Base-by-base conservation (phyloP, 2,113 vertebrate genomes). In the Etheostoma cragini region DNA sequence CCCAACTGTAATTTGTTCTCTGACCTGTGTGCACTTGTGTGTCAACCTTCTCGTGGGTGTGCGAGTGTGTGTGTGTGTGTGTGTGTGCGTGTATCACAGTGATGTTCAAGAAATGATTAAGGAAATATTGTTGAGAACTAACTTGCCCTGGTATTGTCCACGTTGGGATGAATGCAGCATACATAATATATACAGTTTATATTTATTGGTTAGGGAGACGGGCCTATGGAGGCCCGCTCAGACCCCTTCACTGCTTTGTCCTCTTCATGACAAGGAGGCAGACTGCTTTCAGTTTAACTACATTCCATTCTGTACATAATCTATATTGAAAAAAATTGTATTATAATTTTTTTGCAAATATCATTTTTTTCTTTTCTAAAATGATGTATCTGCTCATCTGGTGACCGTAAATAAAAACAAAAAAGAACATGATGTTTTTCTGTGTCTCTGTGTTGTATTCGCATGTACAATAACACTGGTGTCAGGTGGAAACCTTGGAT, bases 381-480 rank as follows among this genome's bases (percentile, higher is more conserved):
- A 95, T 92, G 85, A 94, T 94, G 94, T 95, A 94, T 94, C 94
- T 94, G 90, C 93, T 94, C 93, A 94, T 94, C 92, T 95, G 91
- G 93, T 95, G 93, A 92, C 91, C 83, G 93, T 95, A 94, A 92
- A 95, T 93, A 94, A 93, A 90, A 88, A 77, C 66, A 85, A 91
- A 91, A 75, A 57, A 80, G 68, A 81, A 83, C 54, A 64, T 76
- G n/a, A 82, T 75, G 56, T 62, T 67, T 53, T 79, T 22, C 26
- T 65, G 54, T 78, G 38, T 76, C 38, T 87, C 7, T 91, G 22
- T 76, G 45, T 87, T 8, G 38, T 74, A 24, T 83, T 72, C 72
- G n/a, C 62, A 72, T 63, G 15, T 10, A 75, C 22, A 22, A 53
- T n/a, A 13, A 50, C 14, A 57, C 5, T 60, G 19, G n/a, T 63